Conservation (phyloP, 1,140 invertebrate species). For the Cecropterus lyciades region DNA sequence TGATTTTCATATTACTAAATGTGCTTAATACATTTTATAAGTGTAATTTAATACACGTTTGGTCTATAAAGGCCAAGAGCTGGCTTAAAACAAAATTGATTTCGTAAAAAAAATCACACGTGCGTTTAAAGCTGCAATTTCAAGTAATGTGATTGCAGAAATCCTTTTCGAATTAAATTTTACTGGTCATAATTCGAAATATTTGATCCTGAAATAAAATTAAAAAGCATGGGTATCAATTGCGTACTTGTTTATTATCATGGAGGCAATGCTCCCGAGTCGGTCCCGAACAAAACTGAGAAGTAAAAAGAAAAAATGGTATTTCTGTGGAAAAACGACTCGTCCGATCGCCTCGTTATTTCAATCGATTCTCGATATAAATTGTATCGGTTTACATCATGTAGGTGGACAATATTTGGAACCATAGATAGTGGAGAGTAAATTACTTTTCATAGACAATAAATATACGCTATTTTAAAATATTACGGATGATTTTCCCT, state of each 20-base stretch:
- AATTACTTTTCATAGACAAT: not conserved
- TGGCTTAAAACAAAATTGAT: too few species aligned
- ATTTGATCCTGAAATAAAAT: slow-evolving; percentile 42
- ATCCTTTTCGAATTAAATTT: slow-evolving; percentile 8
- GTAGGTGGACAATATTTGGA: not conserved
- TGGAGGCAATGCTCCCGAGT: slow-evolving; percentile 67
- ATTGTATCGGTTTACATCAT: slow-evolving; percentile 34
- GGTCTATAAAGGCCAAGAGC: too few species aligned
- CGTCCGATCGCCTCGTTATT: slow-evolving; percentile 57
- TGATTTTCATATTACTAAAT: too few species aligned
- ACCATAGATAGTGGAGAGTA: not conserved
- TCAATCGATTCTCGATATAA: slow-evolving; percentile 55
- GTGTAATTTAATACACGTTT: too few species aligned
- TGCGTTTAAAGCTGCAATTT: too few species aligned
- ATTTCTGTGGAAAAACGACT: slow-evolving; percentile 64
- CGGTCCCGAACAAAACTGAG: slow-evolving; percentile 58
- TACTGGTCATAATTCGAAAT: slow-evolving; percentile 2
- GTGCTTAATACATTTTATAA: too few species aligned
- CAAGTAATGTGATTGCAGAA: not conserved
- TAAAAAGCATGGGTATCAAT: slow-evolving; percentile 42
- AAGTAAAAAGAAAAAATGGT: slow-evolving; percentile 56
- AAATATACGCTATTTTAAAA: too few species aligned
- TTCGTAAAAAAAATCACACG: too few species aligned
- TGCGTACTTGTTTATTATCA: slow-evolving; percentile 56
- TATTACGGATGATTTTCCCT: too few species aligned